Evolutionary conservation across 2,888 invertebrate genomes (phyloP).

Genomic region (Agrochola litura): DNA sequence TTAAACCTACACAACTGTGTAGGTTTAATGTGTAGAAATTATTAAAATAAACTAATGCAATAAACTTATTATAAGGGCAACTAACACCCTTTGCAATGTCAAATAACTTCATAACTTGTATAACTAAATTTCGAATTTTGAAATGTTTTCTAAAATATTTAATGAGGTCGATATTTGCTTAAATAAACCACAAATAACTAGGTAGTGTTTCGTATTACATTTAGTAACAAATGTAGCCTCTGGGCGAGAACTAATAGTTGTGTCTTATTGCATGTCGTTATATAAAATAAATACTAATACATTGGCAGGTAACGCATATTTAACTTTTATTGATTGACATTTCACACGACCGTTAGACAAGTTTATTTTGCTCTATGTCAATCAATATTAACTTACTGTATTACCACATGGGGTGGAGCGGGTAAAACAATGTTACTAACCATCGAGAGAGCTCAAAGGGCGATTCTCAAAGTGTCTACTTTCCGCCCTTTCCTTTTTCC

Average conservation of each 20-base stretch:
- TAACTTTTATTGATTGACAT: conserved; percentile 46
- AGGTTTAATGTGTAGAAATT: no score
- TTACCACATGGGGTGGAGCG: no score
- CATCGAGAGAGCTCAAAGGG: no score
- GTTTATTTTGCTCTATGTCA: no score
- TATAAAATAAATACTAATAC: conserved; percentile 23
- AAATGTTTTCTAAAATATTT: conserved; percentile 46
- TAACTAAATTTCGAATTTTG: conserved; percentile 18
- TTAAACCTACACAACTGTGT: not conserved
- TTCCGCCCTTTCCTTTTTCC: no score
- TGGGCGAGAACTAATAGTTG: conserved; percentile 33
- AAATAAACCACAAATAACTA: conserved; percentile 57
- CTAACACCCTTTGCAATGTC: conserved; percentile 4
- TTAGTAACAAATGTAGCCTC: conserved; percentile 53
- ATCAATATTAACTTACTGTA: no score
- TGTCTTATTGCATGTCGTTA: conserved; percentile 37
- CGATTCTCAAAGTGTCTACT: no score
- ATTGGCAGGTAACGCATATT: conserved; percentile 35
- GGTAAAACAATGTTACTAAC: no score
- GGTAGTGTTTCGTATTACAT: conserved; percentile 48
- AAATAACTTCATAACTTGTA: conserved; percentile 2
- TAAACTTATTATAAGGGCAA: no score
- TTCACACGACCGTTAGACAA: no score
- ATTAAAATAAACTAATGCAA: no score
- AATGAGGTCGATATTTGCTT: conserved; percentile 58